These are phyloP conservation scores for Cottoperca gobio DNA, from an alignment of 2,797 vertebrate species.

Conservation along the genomic window DNA sequence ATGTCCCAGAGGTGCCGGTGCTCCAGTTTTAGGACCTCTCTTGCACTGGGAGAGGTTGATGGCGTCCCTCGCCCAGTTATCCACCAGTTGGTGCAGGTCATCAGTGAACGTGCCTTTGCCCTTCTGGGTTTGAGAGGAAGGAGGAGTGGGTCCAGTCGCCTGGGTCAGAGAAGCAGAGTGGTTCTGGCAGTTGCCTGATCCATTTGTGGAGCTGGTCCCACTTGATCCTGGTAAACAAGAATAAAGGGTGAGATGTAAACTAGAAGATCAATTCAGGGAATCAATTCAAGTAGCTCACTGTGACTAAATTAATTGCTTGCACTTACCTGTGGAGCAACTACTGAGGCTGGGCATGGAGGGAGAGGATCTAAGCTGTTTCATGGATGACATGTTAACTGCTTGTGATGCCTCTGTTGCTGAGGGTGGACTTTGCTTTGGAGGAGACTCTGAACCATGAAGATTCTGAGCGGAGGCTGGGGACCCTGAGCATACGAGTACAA, in stretches of 20 bases:
- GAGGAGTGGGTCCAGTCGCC: conserved; percentile 72
- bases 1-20: conserved; percentile 62
- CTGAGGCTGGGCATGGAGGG: conserved; percentile 78
- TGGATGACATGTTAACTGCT: conserved; percentile 22
- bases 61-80: conserved; percentile 97
- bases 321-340: conserved; percentile 64
- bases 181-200: conserved; percentile 85
- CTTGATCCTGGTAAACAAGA: conserved; percentile 81
- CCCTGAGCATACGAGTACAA: conserved; percentile 44
- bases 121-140: conserved; percentile 81
- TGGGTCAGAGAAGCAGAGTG: conserved; percentile 67
- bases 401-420: conserved; percentile 54
- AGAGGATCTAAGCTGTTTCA: conserved; percentile 60
- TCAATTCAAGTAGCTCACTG: background rate
- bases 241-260: conserved; percentile 8
- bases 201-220: conserved; percentile 85
- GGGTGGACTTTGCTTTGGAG: conserved; percentile 59
- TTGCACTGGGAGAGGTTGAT: conserved; percentile 93
- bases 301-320: background rate
- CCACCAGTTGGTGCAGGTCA: conserved; percentile 94
- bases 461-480: conserved; percentile 46
- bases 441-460: conserved; percentile 50
- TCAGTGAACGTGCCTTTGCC: conserved; percentile 96
- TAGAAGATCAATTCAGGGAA: background rate
- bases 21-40: conserved; percentile 86